Base-by-base conservation (phyloP, 92 coral and sea anemone species). In the Phenganax stokvisi region DNA sequence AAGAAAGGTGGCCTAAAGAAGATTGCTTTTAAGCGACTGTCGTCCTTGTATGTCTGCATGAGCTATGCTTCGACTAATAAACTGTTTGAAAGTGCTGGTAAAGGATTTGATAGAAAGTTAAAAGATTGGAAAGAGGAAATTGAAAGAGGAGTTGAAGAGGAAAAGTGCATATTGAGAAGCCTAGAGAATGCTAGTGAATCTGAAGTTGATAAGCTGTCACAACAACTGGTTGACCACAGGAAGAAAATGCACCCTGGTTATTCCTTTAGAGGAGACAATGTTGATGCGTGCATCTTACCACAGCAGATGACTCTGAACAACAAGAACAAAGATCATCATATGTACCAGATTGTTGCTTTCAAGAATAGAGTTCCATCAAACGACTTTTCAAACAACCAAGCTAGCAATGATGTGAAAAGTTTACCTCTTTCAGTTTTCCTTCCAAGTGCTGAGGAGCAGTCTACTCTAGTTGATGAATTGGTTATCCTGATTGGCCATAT, bases 201-300 rank as follows among this genome's bases (percentile, higher is more conserved):
- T 9, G 77, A 56, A 57, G 86, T 63, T 60, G 60, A 73, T n/a
- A 16, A 73, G 77, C 79, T 63, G 44, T 9, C 82, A 68, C 52
- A 72, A 60, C 85, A 84, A 31, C 56, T 84, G 65, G 58, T 54
- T 5, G 12, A 13, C n/a, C 87, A 71, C 79, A 81, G 87, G 65
- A 20, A 74, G 68, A 64, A 3, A 52, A 88, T 88, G 91, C 87
- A 88, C 52, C 87, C 89, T 60, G 89, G 91, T 0, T 88, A 88
- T 63, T 85, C 91, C 10, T 85, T 88, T 16, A 85, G 89, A 52
- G 89, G 91, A 10, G 91, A 88, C 68, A 85, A 88, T 59, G 88
- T 85, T 54, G 91, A 88, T 61, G 81, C 72, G 76, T 54, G 81
- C 15, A 63, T 78, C 7, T 15, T 58, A 0, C 79, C 80, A 6